Percentiles rank a stretch among this genome's conserved stretches.
Conservation (phyloP, 53 echinoderm and acorn worm species). For the Stichopus horrens region DNA sequence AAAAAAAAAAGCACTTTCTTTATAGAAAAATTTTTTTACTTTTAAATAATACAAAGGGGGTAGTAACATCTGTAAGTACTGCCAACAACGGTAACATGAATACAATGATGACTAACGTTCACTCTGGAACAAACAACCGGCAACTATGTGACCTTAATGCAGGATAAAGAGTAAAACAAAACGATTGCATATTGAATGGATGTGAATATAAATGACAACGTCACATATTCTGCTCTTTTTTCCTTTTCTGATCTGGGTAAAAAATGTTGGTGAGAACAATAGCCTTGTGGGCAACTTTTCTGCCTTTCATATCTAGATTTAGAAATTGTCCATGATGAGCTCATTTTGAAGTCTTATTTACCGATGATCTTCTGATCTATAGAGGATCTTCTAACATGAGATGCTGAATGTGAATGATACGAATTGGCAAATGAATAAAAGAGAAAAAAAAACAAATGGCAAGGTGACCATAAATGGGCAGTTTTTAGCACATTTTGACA, state of each 20-base stretch:
- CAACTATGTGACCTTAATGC: neutral
- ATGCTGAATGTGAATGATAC: too few relatives aligned
- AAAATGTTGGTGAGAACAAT: neutral
- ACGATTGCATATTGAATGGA: neutral
- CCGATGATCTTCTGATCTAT: too few relatives aligned
- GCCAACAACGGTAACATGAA: neutral
- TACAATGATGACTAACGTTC: neutral
- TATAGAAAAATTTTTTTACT: neutral
- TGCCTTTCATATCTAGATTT: too few relatives aligned
- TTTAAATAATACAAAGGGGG: neutral
- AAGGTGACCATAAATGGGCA: too few relatives aligned
- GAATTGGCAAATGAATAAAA: too few relatives aligned
- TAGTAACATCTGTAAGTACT: neutral
- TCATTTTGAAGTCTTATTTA: too few relatives aligned
- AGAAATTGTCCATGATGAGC: too few relatives aligned
- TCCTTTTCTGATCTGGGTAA: neutral
- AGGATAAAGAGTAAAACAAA: neutral
- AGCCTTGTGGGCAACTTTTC: neutral
- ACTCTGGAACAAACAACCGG: neutral
- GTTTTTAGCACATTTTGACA: too few relatives aligned
- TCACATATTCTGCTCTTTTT: neutral
- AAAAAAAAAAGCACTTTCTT: neutral
- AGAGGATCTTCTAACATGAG: too few relatives aligned
- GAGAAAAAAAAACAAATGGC: too few relatives aligned
- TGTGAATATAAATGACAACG: neutral